These are phyloP conservation scores for Mystacides longicornis DNA, from an alignment of 2,888 invertebrate species.

Conservation along the genomic window DNA sequence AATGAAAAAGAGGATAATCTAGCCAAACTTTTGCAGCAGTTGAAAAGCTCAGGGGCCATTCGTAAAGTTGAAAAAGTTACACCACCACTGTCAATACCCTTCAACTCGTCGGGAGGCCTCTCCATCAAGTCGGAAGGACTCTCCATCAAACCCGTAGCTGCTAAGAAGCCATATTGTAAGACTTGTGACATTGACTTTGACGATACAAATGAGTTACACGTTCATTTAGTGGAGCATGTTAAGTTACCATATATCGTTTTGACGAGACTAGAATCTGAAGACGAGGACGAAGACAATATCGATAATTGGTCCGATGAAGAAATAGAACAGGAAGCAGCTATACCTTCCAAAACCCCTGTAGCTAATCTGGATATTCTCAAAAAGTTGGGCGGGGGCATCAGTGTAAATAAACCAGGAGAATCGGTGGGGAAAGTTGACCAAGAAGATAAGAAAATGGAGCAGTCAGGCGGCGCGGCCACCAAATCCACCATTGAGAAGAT, in stretches of 20 bases:
- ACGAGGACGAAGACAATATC: slow-evolving; percentile 35
- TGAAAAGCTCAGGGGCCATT: slow-evolving; percentile 37
- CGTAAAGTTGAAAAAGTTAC: not conserved
- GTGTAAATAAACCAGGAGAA: slow-evolving; percentile 38
- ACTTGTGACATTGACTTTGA: slow-evolving; percentile 48
- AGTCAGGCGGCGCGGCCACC: not conserved
- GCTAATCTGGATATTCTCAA: slow-evolving; percentile 33
- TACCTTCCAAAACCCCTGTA: slow-evolving; percentile 25
- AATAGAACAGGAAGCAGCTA: slow-evolving; percentile 30
- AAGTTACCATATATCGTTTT: slow-evolving; percentile 46
- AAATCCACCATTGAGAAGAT: slow-evolving; percentile 10
- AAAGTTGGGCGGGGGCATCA: slow-evolving; percentile 33
- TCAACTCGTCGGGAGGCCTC: not conserved
- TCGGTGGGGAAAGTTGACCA: too few species aligned
- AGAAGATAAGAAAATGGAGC: too few species aligned
- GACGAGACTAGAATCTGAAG: slow-evolving; percentile 47
- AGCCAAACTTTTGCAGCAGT: slow-evolving; percentile 36
- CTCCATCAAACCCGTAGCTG: not conserved
- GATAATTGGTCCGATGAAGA: slow-evolving; percentile 47
- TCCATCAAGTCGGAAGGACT: not conserved
- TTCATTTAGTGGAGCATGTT: slow-evolving; percentile 50
- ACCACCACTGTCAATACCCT: not conserved
- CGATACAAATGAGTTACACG: slow-evolving; percentile 41
- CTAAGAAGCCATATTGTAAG: slow-evolving; percentile 33
- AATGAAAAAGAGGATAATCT: slow-evolving; percentile 27